Conservation (phyloP, 2,888 invertebrate genomes). For the Augiades crinisus region DNA sequence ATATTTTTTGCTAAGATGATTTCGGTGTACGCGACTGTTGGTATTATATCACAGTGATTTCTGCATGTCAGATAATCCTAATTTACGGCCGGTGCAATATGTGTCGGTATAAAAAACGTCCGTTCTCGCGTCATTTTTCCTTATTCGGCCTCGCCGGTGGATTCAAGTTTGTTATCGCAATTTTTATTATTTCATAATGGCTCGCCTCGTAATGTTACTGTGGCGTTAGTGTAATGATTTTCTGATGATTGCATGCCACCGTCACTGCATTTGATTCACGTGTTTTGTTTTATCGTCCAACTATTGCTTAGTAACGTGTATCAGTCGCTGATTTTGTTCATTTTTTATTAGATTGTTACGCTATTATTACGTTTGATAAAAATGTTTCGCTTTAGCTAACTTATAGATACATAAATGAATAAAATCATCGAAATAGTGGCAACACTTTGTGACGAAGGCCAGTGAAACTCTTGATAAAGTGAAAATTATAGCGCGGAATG, state of each 20-base stretch:
- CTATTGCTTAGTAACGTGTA: conserved; percentile 4
- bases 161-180: conserved; percentile 25
- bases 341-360: not conserved
- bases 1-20: not conserved
- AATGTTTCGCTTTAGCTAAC: not conserved
- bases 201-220: conserved; percentile 18
- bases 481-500: conserved; percentile 8
- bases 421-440: not conserved
- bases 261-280: conserved; percentile 8
- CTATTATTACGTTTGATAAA: not conserved
- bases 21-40: conserved; percentile 1
- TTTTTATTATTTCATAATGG: conserved; percentile 26
- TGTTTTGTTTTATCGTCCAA: conserved; percentile 1
- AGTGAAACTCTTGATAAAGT: conserved; percentile 17
- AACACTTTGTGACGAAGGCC: not conserved
- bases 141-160: conserved; percentile 22
- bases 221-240: conserved; percentile 21
- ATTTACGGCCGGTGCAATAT: conserved; percentile 27
- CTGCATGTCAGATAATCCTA: conserved; percentile 26
- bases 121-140: conserved; percentile 21
- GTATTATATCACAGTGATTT: conserved; percentile 27
- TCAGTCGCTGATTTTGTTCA: not conserved
- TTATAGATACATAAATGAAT: not conserved
- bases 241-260: conserved; percentile 15
- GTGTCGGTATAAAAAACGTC: conserved; percentile 12